Evolutionary conservation across 1,140 invertebrate species (phyloP).

Genomic region (Adelges cooleyi): DNA sequence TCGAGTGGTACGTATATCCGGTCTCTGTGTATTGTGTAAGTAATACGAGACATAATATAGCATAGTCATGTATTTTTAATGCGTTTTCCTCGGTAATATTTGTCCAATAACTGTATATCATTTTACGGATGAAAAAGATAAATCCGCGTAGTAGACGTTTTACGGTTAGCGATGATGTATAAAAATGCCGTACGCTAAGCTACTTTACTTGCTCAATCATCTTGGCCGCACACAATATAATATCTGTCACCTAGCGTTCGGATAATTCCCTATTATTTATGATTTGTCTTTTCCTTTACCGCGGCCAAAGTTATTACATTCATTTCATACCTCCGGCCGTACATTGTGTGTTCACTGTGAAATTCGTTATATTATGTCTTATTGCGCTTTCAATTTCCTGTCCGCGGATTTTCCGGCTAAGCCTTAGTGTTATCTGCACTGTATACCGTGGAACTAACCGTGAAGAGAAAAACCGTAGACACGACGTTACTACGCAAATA

Average conservation of each 20-base stretch:
- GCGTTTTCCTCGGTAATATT: too few species aligned
- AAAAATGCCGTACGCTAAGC: conserved; percentile 4
- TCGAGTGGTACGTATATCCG: too few species aligned
- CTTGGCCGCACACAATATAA: background rate
- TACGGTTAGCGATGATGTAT: background rate
- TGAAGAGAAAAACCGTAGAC: too few species aligned
- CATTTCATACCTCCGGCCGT: background rate
- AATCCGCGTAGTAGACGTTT: background rate
- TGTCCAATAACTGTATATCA: too few species aligned
- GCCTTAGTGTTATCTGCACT: too few species aligned
- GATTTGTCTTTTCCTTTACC: conserved; percentile 14
- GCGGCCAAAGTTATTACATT: background rate
- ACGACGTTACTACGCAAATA: too few species aligned
- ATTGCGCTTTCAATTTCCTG: conserved; percentile 6
- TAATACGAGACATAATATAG: too few species aligned
- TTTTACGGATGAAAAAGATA: background rate
- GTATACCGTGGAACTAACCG: too few species aligned
- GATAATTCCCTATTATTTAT: conserved; percentile 26
- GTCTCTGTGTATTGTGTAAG: too few species aligned
- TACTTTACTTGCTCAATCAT: conserved; percentile 23
- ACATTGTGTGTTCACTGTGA: background rate
- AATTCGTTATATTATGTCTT: conserved; percentile 7
- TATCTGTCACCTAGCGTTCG: conserved; percentile 22
- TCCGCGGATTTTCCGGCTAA: too few species aligned
- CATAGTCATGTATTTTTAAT: too few species aligned